Conservation (phyloP, 1,140 invertebrate species). For the Sweltsa coloradensis region DNA sequence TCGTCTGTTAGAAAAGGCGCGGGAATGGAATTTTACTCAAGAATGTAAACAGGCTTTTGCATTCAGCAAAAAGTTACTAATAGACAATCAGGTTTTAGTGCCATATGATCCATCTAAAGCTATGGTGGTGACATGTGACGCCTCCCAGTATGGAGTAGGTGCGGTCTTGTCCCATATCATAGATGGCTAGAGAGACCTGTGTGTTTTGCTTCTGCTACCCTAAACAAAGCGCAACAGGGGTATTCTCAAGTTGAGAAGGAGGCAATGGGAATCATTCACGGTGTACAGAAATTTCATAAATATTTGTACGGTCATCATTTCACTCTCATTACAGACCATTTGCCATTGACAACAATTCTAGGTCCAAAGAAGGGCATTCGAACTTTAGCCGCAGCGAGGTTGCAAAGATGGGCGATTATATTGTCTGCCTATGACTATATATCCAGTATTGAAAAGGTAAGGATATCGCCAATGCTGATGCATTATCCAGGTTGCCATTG, state of each 20-base stretch:
- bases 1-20: no score
- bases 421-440: no score
- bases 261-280: constrained; percentile 30
- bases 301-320: constrained; percentile 33
- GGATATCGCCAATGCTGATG: no score
- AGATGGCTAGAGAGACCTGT: constrained; percentile 22
- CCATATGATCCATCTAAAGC: constrained; percentile 8
- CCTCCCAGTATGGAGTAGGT: constrained; percentile 23
- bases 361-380: no score
- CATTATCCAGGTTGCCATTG: no score
- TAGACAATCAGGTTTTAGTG: no score
- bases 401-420: no score
- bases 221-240: constrained; percentile 27
- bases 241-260: constrained; percentile 37
- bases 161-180: constrained; percentile 22
- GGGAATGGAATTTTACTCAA: no score
- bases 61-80: no score
- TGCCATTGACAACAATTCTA: constrained; percentile 33
- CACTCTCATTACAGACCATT: constrained; percentile 33
- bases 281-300: constrained; percentile 32
- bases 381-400: no score
- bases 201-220: constrained; percentile 23
- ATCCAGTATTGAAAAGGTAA: no score
- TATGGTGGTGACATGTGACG: constrained; percentile 19
- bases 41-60: no score